Evolutionary conservation across 2,888 invertebrate species (phyloP).

Genomic region (Metalampra italica): DNA sequence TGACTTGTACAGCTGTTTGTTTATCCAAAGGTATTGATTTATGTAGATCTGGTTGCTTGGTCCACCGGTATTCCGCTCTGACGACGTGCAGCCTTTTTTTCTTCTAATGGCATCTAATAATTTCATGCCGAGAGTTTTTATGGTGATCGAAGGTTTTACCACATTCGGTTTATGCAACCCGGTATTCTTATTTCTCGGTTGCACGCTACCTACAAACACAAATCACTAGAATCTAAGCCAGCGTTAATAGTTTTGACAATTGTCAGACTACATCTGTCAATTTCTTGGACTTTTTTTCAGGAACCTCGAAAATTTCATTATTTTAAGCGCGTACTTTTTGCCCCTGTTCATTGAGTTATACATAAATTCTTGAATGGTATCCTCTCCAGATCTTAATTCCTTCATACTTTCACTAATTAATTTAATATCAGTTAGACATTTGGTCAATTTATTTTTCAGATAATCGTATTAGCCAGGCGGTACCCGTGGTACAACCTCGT

Average conservation of each 20-base stretch:
- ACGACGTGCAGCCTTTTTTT: not conserved
- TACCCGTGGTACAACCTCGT: no score
- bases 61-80: not conserved
- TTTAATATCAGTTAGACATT: not conserved
- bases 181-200: not conserved
- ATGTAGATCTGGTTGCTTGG: not conserved
- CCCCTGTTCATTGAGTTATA: not conserved
- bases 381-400: not conserved
- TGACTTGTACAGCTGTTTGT: not conserved
- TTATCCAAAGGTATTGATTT: not conserved
- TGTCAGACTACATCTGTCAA: not conserved
- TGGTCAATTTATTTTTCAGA: not conserved
- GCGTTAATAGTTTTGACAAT: not conserved
- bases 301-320: not conserved
- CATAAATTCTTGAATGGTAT: not conserved
- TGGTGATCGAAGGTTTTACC: not conserved
- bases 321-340: not conserved
- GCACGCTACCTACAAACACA: not conserved
- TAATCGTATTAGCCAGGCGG: not conserved
- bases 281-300: not conserved
- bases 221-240: not conserved
- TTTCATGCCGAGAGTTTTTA: not conserved
- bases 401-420: not conserved
- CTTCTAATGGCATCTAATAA: not conserved
- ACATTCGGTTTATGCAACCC: not conserved